A percentile compares a stretch with the other conserved stretches of the same genome.
Conservation (phyloP, 2,113 vertebrate genomes). For the Murina feae region DNA sequence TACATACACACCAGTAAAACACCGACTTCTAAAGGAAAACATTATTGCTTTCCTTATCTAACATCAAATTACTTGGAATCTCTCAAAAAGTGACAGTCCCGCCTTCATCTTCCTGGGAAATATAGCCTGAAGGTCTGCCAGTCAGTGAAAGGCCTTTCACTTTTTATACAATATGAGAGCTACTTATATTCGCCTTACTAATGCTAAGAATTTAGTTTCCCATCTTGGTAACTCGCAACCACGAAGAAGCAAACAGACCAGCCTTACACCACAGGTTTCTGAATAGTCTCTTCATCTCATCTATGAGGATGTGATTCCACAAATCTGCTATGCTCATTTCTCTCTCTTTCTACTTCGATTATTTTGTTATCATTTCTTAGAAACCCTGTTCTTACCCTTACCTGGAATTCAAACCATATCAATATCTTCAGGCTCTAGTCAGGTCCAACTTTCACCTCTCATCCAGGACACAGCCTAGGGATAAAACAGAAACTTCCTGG, state of each 20-base stretch:
- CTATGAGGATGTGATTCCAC: background rate
- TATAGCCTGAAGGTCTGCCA: background rate
- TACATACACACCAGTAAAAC: background rate
- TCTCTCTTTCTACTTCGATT: background rate
- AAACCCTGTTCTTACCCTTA: background rate
- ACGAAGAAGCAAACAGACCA: background rate
- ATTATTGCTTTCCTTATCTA: background rate
- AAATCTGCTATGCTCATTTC: background rate
- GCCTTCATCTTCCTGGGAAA: background rate
- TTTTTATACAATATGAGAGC: background rate
- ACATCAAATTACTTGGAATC: background rate
- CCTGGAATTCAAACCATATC: background rate
- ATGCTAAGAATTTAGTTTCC: background rate
- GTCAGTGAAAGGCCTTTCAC: background rate
- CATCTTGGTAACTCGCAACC: background rate
- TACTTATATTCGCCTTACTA: background rate
- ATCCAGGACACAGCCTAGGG: background rate
- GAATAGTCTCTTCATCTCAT: background rate
- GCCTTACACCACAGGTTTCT: background rate
- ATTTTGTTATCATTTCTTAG: background rate
- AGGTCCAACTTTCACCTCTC: background rate
- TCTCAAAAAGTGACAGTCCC: background rate
- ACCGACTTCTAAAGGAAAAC: background rate
- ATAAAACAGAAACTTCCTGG: background rate
- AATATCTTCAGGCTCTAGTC: background rate